Evolutionary conservation across 30 jellyfish, hydroid and myxozoan species (phyloP), one percentile per base, ranked within the genome.

Genomic region (Hydra vulgaris): DNA sequence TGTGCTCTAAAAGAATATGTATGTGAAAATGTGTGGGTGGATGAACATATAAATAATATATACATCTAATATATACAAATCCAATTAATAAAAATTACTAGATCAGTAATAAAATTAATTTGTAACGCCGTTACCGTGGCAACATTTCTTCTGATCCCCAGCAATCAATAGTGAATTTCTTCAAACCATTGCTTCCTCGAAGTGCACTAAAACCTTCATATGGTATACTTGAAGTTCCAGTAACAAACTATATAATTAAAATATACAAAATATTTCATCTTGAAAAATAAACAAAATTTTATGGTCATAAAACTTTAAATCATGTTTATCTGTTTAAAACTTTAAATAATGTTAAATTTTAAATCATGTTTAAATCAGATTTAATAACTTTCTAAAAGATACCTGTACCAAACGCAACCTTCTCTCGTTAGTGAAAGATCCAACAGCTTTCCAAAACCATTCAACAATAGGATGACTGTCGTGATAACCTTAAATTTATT

Each of bases 391-490:
- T 68, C 8, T 3, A 3, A 23, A 70, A 27, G 1, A 8, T 55
- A 91, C 98, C 96, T 92, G 98, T 7, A 92, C 77, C 25, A 92
- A 85, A 18, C 98, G 81, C 7, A 92, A 86, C 25, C 96, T 71
- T 73, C 89, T 94, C 74, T 92, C 98, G 79, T 92, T 92, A 24
- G 89, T 83, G 61, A 92, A 88, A 15, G 95, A 80, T 68, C 87
- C 98, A 73, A 92, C 95, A 4, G 98, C 98, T 81, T 92, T 76
- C 98, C 98, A 92, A 53, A 86, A 92, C 98, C 98, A 92, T 81
- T 92, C 87, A 23, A 92, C 88, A 4, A 92, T 96, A 18, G 83
- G 89, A 80, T 92, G 98, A 67, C 82, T 83, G 73, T 92, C 96
- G 70, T 92, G 96, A 87, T 86, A 92, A 53, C 98, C 98, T 92